These are phyloP conservation scores for Ptychoptera contaminata DNA, from an alignment of 2,888 invertebrate species.

Conservation along the genomic window DNA sequence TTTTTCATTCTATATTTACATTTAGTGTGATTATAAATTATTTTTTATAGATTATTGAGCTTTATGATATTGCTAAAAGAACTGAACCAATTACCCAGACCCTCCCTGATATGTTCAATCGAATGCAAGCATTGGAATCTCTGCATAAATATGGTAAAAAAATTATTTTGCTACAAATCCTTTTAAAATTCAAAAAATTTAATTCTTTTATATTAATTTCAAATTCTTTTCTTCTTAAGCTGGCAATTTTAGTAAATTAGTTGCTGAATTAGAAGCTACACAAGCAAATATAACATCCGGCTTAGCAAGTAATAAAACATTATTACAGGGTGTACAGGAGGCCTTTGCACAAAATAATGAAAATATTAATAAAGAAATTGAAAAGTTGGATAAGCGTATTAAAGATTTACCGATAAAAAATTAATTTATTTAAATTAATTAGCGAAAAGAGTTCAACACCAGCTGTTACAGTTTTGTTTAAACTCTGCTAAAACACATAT, in stretches of 20 bases:
- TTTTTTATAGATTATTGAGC: constrained; percentile 26
- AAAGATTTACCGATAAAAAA: constrained; percentile 27
- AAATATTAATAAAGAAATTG: constrained; percentile 58
- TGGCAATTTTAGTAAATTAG: constrained; percentile 69
- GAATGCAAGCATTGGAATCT: constrained; percentile 72
- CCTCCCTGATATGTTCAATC: constrained; percentile 62
- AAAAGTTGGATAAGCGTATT: constrained; percentile 57
- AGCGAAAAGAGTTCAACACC: no score
- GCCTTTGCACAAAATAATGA: constrained; percentile 66
- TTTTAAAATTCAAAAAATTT: neutral
- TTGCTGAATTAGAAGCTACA: constrained; percentile 63
- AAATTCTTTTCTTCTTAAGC: constrained; percentile 38
- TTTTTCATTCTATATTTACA: no score
- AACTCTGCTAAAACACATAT: no score
- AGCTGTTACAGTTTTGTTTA: no score
- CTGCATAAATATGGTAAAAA: constrained; percentile 75
- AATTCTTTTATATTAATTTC: neutral
- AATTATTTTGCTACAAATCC: no score
- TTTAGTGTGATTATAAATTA: neutral
- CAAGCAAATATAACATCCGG: constrained; percentile 55
- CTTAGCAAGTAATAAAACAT: constrained; percentile 60
- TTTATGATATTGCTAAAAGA: constrained; percentile 77
- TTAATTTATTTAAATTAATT: neutral
- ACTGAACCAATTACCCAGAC: constrained; percentile 65
- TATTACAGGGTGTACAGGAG: constrained; percentile 64